Percentiles rank a stretch among this genome's conserved stretches.
These are phyloP conservation scores for Cephus rjabovi DNA, from an alignment of 2,888 invertebrate species.

Conservation along the genomic window DNA sequence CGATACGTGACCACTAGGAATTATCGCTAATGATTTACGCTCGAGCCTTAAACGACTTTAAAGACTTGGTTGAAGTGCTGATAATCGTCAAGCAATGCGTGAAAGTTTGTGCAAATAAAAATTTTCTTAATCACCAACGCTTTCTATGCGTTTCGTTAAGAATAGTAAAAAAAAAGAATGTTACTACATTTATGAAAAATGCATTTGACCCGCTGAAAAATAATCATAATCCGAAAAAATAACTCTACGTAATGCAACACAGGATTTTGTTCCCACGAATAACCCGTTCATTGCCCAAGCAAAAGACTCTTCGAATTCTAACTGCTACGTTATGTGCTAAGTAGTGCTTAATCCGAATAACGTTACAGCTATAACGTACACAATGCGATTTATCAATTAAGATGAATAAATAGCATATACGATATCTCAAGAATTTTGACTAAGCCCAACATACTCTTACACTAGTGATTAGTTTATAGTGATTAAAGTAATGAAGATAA, in stretches of 20 bases:
- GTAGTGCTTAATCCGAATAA: neutral
- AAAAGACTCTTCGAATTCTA: neutral
- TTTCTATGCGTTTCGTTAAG: neutral
- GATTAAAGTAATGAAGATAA: neutral
- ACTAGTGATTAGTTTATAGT: neutral
- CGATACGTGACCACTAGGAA: too few species aligned
- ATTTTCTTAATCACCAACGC: neutral
- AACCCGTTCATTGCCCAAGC: neutral
- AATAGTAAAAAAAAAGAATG: too few species aligned
- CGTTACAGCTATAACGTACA: neutral
- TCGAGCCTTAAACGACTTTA: neutral
- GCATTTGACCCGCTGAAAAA: neutral
- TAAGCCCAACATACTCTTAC: neutral
- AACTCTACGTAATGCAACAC: neutral
- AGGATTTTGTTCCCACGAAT: neutral
- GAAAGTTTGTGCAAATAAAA: neutral
- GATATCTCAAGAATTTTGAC: neutral
- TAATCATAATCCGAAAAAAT: neutral
- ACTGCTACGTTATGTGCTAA: neutral
- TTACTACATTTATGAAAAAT: neutral
- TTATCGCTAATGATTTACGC: neutral
- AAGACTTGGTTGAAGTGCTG: neutral
- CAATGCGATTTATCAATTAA: neutral
- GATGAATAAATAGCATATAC: neutral
- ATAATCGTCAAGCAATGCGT: neutral